Evolutionary conservation across 2,797 vertebrate species (phyloP).

Genomic region (Psittacula derbiana): DNA sequence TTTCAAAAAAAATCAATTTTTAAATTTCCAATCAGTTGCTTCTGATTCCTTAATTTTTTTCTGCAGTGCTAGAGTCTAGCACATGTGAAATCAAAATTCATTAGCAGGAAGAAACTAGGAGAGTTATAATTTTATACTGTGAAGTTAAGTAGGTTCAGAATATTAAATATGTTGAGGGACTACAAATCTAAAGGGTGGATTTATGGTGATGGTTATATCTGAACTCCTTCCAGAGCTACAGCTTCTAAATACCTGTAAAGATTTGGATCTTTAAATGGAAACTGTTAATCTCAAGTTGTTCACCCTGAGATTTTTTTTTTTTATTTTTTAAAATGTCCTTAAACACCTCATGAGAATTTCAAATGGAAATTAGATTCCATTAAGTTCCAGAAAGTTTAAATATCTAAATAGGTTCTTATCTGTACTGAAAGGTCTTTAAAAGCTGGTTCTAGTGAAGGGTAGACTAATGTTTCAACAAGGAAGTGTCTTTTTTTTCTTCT

Average conservation of each 20-base stretch:
- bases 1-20: not conserved
- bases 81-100: not conserved
- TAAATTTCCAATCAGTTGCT: not conserved
- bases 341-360: not conserved
- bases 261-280: not conserved
- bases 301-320: not conserved
- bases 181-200: not conserved
- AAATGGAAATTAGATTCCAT: not conserved
- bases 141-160: not conserved
- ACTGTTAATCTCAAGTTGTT: not conserved
- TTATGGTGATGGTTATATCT: not conserved
- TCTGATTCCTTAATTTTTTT: not conserved
- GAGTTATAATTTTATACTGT: not conserved
- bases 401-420: not conserved
- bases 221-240: not conserved
- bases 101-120: not conserved
- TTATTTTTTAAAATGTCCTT: not conserved
- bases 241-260: not conserved
- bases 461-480: not conserved
- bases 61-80: not conserved
- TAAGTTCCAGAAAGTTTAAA: not conserved
- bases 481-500: fast-evolving
- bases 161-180: not conserved
- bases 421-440: not conserved
- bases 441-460: not conserved